A percentile compares a stretch with the other conserved stretches of the same genome.
Conservation (phyloP, 2,888 invertebrate species). For the Chaetogeoica ovagalla region DNA sequence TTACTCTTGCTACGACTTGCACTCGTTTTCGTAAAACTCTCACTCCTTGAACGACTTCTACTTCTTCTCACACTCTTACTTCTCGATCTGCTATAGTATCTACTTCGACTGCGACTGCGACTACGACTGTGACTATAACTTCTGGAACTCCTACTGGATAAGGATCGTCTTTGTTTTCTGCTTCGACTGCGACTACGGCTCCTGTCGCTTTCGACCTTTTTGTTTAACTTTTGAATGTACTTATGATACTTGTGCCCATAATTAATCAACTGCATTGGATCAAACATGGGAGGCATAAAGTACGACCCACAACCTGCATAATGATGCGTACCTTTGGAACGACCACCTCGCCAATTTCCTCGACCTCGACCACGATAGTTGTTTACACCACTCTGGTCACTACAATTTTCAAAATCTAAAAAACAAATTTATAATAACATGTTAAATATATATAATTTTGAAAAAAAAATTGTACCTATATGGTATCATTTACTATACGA, state of each 20-base stretch:
- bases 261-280: slow-evolving; percentile 55
- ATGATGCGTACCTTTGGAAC: slow-evolving; percentile 54
- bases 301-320: slow-evolving; percentile 41
- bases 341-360: slow-evolving; percentile 55
- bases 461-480: too few relatives aligned
- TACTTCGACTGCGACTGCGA: slow-evolving; percentile 54
- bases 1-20: slow-evolving; percentile 56
- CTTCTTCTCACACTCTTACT: slow-evolving; percentile 54
- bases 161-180: slow-evolving; percentile 57
- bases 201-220: slow-evolving; percentile 62
- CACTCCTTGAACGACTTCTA: slow-evolving; percentile 54
- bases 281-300: slow-evolving; percentile 54
- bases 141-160: slow-evolving; percentile 58
- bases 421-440: not conserved
- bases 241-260: slow-evolving; percentile 56
- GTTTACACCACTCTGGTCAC: not conserved
- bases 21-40: slow-evolving; percentile 57
- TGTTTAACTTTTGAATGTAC: slow-evolving; percentile 66
- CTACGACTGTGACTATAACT: slow-evolving; percentile 57
- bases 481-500: too few relatives aligned
- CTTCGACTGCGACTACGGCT: slow-evolving; percentile 58
- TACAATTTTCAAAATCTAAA: slow-evolving; percentile 6
- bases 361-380: slow-evolving; percentile 55
- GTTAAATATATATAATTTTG: too few relatives aligned
- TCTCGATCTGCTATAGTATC: slow-evolving; percentile 54